Conservation (phyloP, 2,113 vertebrate species). For the Fulica atra region DNA sequence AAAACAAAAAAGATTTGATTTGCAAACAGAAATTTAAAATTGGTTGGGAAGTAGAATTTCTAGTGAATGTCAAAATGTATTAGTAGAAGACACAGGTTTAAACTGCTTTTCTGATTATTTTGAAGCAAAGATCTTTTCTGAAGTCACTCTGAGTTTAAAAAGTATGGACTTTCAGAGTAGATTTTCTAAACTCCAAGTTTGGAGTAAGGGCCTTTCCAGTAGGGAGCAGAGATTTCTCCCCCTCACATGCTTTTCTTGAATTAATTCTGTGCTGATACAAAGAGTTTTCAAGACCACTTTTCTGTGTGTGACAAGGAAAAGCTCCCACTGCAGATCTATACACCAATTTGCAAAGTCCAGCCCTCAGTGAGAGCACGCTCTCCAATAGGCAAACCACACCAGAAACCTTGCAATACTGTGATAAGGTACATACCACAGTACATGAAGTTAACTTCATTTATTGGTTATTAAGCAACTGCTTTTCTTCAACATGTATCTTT, state of each 20-base stretch:
- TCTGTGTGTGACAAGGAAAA: background rate
- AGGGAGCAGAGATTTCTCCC: background rate
- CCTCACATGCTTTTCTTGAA: background rate
- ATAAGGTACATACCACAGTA: background rate
- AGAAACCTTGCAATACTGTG: background rate
- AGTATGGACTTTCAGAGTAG: background rate
- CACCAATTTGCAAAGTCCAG: background rate
- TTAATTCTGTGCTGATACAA: background rate
- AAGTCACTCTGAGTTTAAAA: background rate
- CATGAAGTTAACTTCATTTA: background rate
- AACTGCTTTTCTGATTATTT: background rate
- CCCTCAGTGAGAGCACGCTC: background rate
- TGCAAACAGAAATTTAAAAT: background rate
- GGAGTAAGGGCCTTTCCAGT: background rate
- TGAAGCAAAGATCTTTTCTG: background rate
- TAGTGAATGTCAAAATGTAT: background rate
- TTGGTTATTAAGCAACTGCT: background rate
- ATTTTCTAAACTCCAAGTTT: background rate
- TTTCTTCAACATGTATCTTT: background rate
- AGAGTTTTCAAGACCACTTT: background rate
- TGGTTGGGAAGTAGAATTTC: background rate
- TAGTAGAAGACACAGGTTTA: background rate
- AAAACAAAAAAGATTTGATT: background rate
- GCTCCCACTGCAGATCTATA: background rate
- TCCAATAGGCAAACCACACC: background rate